Evolutionary conservation across 2,113 vertebrate species (phyloP), one percentile per base, ranked within the genome.

Genomic region (Muntiacus muntjak): DNA sequence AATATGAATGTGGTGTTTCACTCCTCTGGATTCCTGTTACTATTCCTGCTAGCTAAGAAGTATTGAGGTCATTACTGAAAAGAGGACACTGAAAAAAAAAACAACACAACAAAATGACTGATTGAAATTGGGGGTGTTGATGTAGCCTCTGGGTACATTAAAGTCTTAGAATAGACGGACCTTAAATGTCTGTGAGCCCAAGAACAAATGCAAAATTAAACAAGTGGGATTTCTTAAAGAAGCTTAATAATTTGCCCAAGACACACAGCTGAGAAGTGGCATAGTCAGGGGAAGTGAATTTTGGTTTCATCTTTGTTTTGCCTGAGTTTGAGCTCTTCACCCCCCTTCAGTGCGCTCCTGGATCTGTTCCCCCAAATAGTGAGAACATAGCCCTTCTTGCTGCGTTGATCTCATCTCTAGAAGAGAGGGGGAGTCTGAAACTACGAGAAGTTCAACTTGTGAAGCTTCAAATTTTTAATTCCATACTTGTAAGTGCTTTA

Each of bases 11-110:
- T 58, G 55, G 17, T 55, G 16, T 94, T 96, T 96, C 50, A 71
- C 43, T 60, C 88, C 83, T 91, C 93, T 91, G 62, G 47, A 62
- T 87, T 89, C 71, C 58, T 97, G 78, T 96, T 67, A 71, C 50
- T 95, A 2, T 87, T 92, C 30, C 30, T 94, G 50, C 11, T 36
- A 79, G 26, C 50, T 89, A 62, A 71, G 94, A 97, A 33, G 26
- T 76, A 83, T 78, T 58, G 43, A 94, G 84, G 90, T 92, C 93
- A 57, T 87, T 83, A 71, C 36, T 83, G 62, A 97, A 97, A 97
- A 83, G 67, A 88, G 25, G 50, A 47, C 96, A 50, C 5, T 54
- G 67, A 2, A 14, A 30, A 79, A 60, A n/a, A 79, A 64, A 84
- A 36, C 28, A 40, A 40, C 3, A 40, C 40, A 40, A 40, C 16